Evolutionary conservation across 2,888 invertebrate species (phyloP).

Genomic region (Polyommatus iphigenia): DNA sequence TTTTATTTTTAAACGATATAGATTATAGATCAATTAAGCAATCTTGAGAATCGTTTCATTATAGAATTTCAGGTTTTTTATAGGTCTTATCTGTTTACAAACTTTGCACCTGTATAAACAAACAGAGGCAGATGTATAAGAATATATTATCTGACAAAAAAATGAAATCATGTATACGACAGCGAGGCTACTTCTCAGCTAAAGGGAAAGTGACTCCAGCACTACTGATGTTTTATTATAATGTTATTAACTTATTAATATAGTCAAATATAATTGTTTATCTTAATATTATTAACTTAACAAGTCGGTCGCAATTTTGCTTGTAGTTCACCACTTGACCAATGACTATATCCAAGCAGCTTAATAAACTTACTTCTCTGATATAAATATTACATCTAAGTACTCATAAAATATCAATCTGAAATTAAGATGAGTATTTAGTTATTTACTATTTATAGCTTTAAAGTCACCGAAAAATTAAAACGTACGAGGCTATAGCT

Average conservation of each 20-base stretch:
- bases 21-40: background rate
- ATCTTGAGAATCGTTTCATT: background rate
- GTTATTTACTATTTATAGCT: too few relatives aligned
- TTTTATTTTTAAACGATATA: background rate
- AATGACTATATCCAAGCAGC: background rate
- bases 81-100: background rate
- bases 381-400: background rate
- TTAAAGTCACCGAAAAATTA: background rate
- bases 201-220: background rate
- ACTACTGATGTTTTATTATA: background rate
- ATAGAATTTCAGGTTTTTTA: conserved; percentile 11
- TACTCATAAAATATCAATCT: background rate
- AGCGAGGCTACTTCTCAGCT: background rate
- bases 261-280: background rate
- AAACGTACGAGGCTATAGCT: background rate
- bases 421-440: background rate
- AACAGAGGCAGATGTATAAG: conserved; percentile 3
- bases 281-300: background rate
- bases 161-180: background rate
- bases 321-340: background rate
- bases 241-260: background rate
- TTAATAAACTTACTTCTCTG: background rate
- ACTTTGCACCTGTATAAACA: conserved; percentile 16
- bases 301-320: too few relatives aligned
- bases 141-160: background rate